phyloP scores from a whole-genome alignment of 2,888 invertebrate genomes.

The Ditylenchus weischeri region DNA sequence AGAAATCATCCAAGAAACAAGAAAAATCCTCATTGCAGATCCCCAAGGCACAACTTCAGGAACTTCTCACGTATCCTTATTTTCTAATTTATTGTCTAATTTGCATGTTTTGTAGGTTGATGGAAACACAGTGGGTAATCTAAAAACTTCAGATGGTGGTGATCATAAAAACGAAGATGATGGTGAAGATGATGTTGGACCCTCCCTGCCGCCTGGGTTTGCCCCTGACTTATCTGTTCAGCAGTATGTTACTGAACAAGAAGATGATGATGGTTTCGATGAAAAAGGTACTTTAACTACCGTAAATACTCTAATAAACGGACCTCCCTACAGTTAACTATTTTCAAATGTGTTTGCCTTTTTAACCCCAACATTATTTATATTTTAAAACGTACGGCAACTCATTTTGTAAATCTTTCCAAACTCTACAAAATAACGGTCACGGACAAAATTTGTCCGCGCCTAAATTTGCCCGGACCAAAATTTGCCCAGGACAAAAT shows the following conservation, averaged over 20 bases:
- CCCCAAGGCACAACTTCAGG: conserved; percentile 13
- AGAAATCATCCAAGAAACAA: conserved; percentile 18
- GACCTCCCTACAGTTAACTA: no score
- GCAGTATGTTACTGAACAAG: conserved; percentile 49
- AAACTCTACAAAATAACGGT: no score
- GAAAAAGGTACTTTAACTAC: no score
- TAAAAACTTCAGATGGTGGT: conserved; percentile 2
- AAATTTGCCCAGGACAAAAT: no score
- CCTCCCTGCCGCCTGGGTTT: conserved; percentile 53
- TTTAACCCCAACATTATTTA: no score
- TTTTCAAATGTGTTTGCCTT: no score
- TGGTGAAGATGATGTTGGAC: conserved; percentile 46
- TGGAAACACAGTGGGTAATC: conserved; percentile 17
- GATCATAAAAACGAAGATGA: conserved; percentile 17
- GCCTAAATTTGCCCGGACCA: no score
- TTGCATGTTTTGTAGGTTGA: conserved; percentile 20
- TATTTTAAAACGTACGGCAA: no score
- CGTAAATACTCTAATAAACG: no score
- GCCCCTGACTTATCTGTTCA: conserved; percentile 36
- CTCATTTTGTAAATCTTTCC: no score
- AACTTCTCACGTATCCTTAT: conserved; percentile 4
- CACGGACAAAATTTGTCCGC: no score
- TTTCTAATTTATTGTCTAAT: background rate
- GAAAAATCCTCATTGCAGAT: conserved; percentile 19
- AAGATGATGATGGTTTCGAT: conserved; percentile 58